Conservation (phyloP, 2,113 vertebrate species). For the Chaetodon auriga region DNA sequence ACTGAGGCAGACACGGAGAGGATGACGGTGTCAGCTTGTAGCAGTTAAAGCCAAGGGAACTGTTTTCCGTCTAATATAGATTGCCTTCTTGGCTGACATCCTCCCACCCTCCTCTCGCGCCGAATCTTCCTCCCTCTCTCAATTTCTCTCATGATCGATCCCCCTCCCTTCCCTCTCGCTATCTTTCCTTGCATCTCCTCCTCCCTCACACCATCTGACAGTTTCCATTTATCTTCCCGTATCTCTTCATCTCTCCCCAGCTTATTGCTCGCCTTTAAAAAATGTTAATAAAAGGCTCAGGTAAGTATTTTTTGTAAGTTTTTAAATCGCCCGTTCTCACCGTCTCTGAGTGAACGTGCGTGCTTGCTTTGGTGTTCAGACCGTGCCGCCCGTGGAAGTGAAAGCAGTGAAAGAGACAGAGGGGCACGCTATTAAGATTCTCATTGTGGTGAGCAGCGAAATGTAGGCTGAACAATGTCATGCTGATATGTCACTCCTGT, state of each 20-base stretch:
- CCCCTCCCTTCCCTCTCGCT: conserved; percentile 62
- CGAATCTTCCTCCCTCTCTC: conserved; percentile 68
- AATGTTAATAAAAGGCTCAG: conserved; percentile 12
- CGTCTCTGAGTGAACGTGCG: not conserved
- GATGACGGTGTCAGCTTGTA: conserved; percentile 60
- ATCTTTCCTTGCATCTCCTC: conserved; percentile 70
- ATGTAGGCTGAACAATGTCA: conserved; percentile 61
- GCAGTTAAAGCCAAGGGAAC: conserved; percentile 59
- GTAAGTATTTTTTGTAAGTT: not conserved
- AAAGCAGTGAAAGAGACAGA: not conserved
- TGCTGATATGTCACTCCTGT: conserved; percentile 64
- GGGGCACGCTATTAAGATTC: conserved; percentile 21
- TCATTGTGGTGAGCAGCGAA: conserved; percentile 45
- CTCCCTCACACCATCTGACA: conserved; percentile 81
- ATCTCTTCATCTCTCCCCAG: conserved; percentile 66
- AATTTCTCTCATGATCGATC: conserved; percentile 77
- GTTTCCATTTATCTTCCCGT: conserved; percentile 73
- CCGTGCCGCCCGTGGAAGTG: not conserved
- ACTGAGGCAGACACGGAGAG: conserved; percentile 41
- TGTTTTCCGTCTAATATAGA: conserved; percentile 73
- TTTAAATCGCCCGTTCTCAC: not conserved
- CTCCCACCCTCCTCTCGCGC: conserved; percentile 57
- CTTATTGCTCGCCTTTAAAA: conserved; percentile 52
- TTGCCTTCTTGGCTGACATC: conserved; percentile 70
- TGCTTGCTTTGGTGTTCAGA: conserved; percentile 6